A percentile compares a stretch with the other conserved stretches of the same genome.
Evolutionary conservation across 2,797 vertebrate species (phyloP).

Genomic region (Thalassophryne amazonica): DNA sequence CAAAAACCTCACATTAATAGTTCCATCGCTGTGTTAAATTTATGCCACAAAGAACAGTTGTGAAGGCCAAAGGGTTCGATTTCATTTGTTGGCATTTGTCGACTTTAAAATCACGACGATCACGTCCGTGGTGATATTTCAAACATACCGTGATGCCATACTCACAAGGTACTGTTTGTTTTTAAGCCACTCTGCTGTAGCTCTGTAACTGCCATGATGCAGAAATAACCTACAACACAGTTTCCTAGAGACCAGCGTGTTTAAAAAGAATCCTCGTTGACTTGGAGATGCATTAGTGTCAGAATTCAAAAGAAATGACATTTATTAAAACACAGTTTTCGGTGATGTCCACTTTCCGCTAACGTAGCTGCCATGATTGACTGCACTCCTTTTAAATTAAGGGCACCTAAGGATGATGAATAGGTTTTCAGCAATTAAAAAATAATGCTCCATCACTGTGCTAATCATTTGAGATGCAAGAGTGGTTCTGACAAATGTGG

Average conservation of each 20-base stretch:
- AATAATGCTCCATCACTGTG: constrained; percentile 33
- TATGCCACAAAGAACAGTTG: too few relatives aligned
- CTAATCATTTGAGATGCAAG: constrained; percentile 33
- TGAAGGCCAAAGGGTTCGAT: too few relatives aligned
- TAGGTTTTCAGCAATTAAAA: constrained; percentile 33
- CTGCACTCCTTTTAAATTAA: constrained; percentile 44
- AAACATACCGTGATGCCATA: too few relatives aligned
- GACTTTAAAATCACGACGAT: too few relatives aligned
- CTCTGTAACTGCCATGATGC: too few relatives aligned
- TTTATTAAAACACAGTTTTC: constrained; percentile 37
- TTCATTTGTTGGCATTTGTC: too few relatives aligned
- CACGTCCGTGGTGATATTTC: too few relatives aligned
- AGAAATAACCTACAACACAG: constrained; percentile 5
- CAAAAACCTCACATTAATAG: too few relatives aligned
- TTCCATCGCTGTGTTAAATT: too few relatives aligned
- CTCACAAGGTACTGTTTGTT: too few relatives aligned
- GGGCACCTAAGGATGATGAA: constrained; percentile 36
- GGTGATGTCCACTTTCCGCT: constrained; percentile 23
- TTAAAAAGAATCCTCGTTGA: neutral
- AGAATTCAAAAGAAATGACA: constrained; percentile 18
- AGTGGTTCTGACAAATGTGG: constrained; percentile 40
- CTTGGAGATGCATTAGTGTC: constrained; percentile 10
- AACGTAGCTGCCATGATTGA: constrained; percentile 32
- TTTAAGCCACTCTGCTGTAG: neutral
- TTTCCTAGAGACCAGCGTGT: neutral